Base-by-base conservation (phyloP, 2,797 vertebrate species). In the Smutsia gigantea region DNA sequence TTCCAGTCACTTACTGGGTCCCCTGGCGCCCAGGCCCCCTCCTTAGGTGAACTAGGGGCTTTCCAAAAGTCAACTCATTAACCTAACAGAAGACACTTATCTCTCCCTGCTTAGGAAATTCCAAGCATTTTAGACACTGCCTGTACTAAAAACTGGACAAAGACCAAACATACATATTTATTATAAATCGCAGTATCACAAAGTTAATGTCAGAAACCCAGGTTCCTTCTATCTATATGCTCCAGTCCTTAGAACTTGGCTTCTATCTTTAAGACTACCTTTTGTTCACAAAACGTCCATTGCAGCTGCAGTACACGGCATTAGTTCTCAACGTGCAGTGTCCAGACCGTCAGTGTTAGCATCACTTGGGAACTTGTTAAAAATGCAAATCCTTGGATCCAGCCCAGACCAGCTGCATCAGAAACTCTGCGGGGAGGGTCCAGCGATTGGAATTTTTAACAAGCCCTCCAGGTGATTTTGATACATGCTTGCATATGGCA, bases 241-340 rank as follows among this genome's bases (percentile, higher is more conserved):
- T 79, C 31, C 53, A 5, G 15, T 39, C 42, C 46, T 85, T 49
- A 78, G 84, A 25, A 15, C 23, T 81, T 66, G 27, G 77, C 14
- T 83, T 91, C 61, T 74, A 37, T 39, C 49, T 74, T 79, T 23
- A 89, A 87, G 51, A 27, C 88, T 27, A 89, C 27, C 66, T 37
- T 93, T 72, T 55, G 29, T 55, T 90, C 79, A 83, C 27, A 55
- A 64, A 89, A 61, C 1, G 6, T 39, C 21, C 39, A 14, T 27
- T n/a, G 25, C 13, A 18, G 25, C 39, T 71, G 34, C 37, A 39
- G 59, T 57, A 19, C 4, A 4, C 7, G 18, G 29, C n/a, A 68
- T 37, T 5, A 10, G 17, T 95, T 79, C 91, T 90, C 59, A 37
- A 1, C 23, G 25, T 9, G 51, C 5, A 15, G 0, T n/a, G 53